Base-by-base conservation (phyloP, 2,113 vertebrate genomes). In the Hymenochirus boettgeri region DNA sequence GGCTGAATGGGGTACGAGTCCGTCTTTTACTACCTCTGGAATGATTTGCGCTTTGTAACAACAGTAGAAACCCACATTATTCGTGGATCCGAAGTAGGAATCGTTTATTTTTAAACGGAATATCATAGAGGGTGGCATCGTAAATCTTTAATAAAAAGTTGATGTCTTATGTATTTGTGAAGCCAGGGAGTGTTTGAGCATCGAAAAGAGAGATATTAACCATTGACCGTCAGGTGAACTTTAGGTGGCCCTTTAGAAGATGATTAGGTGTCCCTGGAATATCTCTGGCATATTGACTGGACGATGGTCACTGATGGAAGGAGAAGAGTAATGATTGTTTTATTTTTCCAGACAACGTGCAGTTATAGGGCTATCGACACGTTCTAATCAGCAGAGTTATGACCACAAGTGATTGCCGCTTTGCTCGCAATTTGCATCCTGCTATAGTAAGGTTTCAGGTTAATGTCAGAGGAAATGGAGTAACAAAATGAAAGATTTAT, bases 241-340 rank as follows among this genome's bases (percentile, higher is more conserved):
- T n/a, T 53, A n/a, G 57, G 52, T 56, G 59, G 57, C 56, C 56
- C 65, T 53, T 69, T 69, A 60, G 64, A 22, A 39, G 55, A 66
- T 66, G 64, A 66, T 66, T 66, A 66, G 46, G 55, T 59, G 46
- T 58, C 55, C 45, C 26, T 22, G 22, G 25, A 24, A 66, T 66
- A 58, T 50, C 65, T 60, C 48, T n/a, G 33, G 57, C 57, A 47
- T 53, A 60, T 69, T 31, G 57, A 35, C 18, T 24, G 35, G 33
- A 21, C 31, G n/a, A 27, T 37, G 65, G 56, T 45, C 47, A 18
- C 56, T 69, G 65, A 69, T 69, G 59, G 57, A 56, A 25, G 7
- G 13, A n/a, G 26, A 69, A 53, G 47, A 69, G 33, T 60, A 59
- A 69, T 60, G 57, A 52, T 13, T 62, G 47, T 51, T 50, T 35